phyloP scores from a whole-genome alignment of 2,888 invertebrate genomes.

The Cyclophora punctaria region DNA sequence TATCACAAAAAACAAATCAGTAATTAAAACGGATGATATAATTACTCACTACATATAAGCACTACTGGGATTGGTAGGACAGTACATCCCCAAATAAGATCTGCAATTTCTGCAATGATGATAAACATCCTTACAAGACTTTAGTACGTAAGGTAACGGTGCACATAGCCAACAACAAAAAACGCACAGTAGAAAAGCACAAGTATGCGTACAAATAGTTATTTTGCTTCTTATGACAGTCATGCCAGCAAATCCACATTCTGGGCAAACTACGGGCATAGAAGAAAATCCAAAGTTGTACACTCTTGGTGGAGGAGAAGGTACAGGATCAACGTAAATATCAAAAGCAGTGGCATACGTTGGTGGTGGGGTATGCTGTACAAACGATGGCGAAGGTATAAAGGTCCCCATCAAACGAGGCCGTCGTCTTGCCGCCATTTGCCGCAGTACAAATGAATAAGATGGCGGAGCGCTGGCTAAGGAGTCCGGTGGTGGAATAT shows the following conservation, averaged over 20 bases:
- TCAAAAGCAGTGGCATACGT: constrained; percentile 63
- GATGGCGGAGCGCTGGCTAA: constrained; percentile 61
- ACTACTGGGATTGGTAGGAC: constrained; percentile 52
- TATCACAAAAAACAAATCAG: too few species aligned
- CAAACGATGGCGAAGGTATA: constrained; percentile 60
- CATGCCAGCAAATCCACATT: constrained; percentile 58
- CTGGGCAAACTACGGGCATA: constrained; percentile 50
- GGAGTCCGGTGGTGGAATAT: constrained; percentile 52
- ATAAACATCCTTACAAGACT: constrained; percentile 66
- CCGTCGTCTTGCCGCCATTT: constrained; percentile 47
- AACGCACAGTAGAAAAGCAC: constrained; percentile 53
- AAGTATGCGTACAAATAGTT: constrained; percentile 59
- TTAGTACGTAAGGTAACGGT: constrained; percentile 56
- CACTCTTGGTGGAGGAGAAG: constrained; percentile 38
- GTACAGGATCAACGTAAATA: constrained; percentile 51
- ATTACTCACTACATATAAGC: not conserved
- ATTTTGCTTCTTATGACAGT: constrained; percentile 45
- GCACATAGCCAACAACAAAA: constrained; percentile 65
- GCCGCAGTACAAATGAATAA: constrained; percentile 60
- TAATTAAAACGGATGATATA: too few species aligned
- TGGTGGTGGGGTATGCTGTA: constrained; percentile 60
- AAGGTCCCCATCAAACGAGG: constrained; percentile 63
- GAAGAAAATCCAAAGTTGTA: constrained; percentile 53
- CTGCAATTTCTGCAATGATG: constrained; percentile 65
- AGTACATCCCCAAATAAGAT: constrained; percentile 56